phyloP scores from a whole-genome alignment of 2,113 vertebrate genomes.

The Sardina pilchardus region DNA sequence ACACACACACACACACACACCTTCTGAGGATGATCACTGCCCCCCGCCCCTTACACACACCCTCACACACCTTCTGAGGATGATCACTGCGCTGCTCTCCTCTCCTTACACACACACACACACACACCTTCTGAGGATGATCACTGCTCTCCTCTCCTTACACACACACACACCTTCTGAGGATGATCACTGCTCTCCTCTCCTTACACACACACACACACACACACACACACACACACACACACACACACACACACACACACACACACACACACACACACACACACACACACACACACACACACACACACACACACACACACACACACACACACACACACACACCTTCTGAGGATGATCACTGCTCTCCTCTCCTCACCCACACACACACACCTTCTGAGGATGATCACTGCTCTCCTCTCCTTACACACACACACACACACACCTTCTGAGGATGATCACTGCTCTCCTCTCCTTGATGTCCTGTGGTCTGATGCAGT shows the following conservation, averaged over 20 bases:
- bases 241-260: background rate
- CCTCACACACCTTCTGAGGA: too few species aligned
- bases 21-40: background rate
- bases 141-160: too few species aligned
- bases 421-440: slow-evolving; percentile 31
- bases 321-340: too few species aligned
- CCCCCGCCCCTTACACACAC: too few species aligned
- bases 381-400: background rate
- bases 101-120: too few species aligned
- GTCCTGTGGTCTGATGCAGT: slow-evolving; percentile 97
- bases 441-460: slow-evolving; percentile 98
- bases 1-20: too few species aligned
- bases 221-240: background rate
- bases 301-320: background rate
- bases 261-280: background rate
- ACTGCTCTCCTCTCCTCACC: too few species aligned
- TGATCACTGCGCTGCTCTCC: too few species aligned
- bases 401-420: too few species aligned
- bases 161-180: slow-evolving; percentile 86
- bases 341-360: too few species aligned
- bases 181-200: slow-evolving; percentile 94
- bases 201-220: slow-evolving; percentile 69
- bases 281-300: slow-evolving; percentile 71
- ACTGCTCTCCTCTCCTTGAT: slow-evolving; percentile 96
- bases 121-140: background rate